phyloP scores from a whole-genome alignment of 2,888 invertebrate species.

The Agrotis clavis region DNA sequence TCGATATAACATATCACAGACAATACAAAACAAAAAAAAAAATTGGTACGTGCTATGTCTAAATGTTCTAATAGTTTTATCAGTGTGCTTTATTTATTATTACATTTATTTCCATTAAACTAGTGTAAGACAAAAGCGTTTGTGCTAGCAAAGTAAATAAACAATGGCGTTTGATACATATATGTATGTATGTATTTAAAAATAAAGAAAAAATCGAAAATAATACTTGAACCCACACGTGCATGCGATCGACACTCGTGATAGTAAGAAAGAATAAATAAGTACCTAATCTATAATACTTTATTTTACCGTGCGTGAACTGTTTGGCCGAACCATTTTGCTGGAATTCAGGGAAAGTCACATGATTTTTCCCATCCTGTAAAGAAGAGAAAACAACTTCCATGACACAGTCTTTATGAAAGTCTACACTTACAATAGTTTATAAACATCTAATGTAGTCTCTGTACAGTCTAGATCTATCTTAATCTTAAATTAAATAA shows the following conservation, averaged over 20 bases:
- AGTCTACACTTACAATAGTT: background rate
- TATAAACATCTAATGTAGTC: no score
- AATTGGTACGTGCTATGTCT: conserved; percentile 60
- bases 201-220: conserved; percentile 71
- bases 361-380: conserved; percentile 97
- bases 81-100: conserved; percentile 26
- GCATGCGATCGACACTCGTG: conserved; percentile 90
- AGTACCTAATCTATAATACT: conserved; percentile 93
- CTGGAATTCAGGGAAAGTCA: conserved; percentile 97
- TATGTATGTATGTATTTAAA: conserved; percentile 59
- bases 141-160: conserved; percentile 77
- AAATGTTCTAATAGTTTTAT: conserved; percentile 50
- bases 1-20: conserved; percentile 39
- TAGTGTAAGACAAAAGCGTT: conserved; percentile 77
- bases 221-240: conserved; percentile 87
- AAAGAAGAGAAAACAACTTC: conserved; percentile 68
- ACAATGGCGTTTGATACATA: conserved; percentile 68
- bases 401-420: background rate
- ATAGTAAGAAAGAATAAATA: conserved; percentile 87
- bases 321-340: conserved; percentile 97
- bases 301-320: conserved; percentile 96
- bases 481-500: no score
- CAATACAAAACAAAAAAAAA: conserved; percentile 48
- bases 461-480: no score
- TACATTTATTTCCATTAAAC: conserved; percentile 52